Base-by-base conservation (phyloP, 2,797 vertebrate genomes). In the Vultur gryphus region DNA sequence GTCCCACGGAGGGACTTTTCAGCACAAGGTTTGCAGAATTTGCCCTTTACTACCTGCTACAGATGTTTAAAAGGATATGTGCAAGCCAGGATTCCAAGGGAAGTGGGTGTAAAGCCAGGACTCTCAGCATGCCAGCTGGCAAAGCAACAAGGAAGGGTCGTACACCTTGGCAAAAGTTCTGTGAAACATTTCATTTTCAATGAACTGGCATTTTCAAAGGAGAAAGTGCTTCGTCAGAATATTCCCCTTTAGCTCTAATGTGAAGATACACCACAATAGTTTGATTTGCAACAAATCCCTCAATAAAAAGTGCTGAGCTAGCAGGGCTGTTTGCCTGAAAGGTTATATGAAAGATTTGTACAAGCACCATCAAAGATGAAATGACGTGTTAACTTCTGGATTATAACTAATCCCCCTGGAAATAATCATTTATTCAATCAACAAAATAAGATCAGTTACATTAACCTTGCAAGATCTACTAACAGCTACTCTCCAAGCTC, bases 341-440 rank as follows among this genome's bases (percentile, higher is more conserved):
- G 37, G 85, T 75, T 82, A 75, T 62, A 28, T 46, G 49, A 94
- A 91, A 78, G 71, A 91, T 93, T 75, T 77, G 92, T 61, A 79
- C 49, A 82, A 94, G 90, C 62, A 66, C 31, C 48, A 87, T 73
- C 72, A 70, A 91, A 87, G 66, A 78, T 26, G 29, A 93, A 92
- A 96, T 39, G 75, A 93, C 46, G 13, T 64, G 57, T 96, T 95
- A 95, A 87, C 72, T 94, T 96, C 83, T 73, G 79, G 39, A 87
- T 97, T 97, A 93, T 80, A 94, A 95, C 81, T 83, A 94, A 84
- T 93, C 83, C 70, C 82, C 86, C 75, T 81, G 92, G 87, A 97
- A 97, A 95, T 93, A 81, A 96, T 96, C 1, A 94, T 91, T 95
- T 93, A 92, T 95, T 95, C 96, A 93, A 72, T 90, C 95, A 97